Conservation (phyloP, 1,140 invertebrate genomes). For the Macrocentrus cingulum region DNA sequence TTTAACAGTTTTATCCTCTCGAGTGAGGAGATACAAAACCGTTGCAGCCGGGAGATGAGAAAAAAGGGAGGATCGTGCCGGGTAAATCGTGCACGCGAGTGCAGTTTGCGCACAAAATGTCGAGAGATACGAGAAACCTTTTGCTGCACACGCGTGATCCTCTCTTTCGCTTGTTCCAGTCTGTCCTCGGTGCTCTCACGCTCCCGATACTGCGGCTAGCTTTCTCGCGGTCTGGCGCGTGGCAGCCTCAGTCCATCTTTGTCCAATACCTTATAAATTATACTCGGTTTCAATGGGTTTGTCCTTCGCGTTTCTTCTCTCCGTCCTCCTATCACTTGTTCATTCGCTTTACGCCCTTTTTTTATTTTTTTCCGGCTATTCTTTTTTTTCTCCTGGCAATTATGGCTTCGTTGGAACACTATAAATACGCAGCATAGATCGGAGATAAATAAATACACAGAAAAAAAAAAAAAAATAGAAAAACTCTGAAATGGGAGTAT, state of each 20-base stretch:
- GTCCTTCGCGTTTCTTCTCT: constrained; percentile 29
- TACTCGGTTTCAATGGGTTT: constrained; percentile 31
- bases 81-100: neutral
- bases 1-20: neutral
- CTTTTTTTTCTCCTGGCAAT: constrained; percentile 16
- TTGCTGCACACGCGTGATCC: constrained; percentile 8
- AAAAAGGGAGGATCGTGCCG: neutral
- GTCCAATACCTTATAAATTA: constrained; percentile 27
- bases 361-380: neutral
- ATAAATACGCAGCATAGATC: neutral
- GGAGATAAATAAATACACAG: neutral
- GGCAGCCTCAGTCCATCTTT: constrained; percentile 18
- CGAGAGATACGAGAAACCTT: constrained; percentile 2
- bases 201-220: constrained; percentile 17
- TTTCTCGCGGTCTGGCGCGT: constrained; percentile 26
- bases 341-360: constrained; percentile 6
- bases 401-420: constrained; percentile 14
- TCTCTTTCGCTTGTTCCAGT: constrained; percentile 10
- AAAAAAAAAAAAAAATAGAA: too few species aligned
- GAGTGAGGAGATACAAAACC: too few species aligned
- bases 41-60: too few species aligned
- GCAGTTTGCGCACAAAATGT: neutral
- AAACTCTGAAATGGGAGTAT: too few species aligned
- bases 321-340: constrained; percentile 2
- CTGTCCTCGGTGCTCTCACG: constrained; percentile 21